These are phyloP conservation scores for Zaprionus bogoriensis DNA, from an alignment of 2,888 invertebrate species.

Conservation along the genomic window DNA sequence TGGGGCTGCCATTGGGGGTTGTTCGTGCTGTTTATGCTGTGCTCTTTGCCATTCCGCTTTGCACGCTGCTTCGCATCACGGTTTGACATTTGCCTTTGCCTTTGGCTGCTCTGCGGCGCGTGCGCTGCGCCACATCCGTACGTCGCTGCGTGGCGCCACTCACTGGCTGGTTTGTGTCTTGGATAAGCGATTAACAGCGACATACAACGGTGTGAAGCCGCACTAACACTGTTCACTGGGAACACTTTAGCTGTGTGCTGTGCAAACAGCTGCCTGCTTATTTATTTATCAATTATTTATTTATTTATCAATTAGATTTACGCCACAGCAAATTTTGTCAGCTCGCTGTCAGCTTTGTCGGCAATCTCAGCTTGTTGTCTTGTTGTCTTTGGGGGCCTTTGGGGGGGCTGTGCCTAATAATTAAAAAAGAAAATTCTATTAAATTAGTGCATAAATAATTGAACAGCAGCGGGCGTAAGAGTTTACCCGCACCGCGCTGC, in stretches of 20 bases:
- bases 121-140: background rate
- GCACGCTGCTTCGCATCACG: slow-evolving; percentile 48
- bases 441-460: no score
- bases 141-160: slow-evolving; percentile 37
- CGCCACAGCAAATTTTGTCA: no score
- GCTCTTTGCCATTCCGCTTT: slow-evolving; percentile 47
- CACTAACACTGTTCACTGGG: background rate
- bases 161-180: background rate
- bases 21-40: slow-evolving; percentile 56
- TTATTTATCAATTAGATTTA: no score
- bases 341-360: background rate
- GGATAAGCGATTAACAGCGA: background rate
- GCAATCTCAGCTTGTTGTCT: no score
- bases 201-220: background rate
- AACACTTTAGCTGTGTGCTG: background rate
- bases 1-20: slow-evolving; percentile 45
- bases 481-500: no score
- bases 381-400: no score
- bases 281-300: background rate
- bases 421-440: no score
- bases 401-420: no score
- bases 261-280: background rate
- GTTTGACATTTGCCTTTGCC: slow-evolving; percentile 61
- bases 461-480: no score
- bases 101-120: slow-evolving; percentile 19